A percentile compares a stretch with the other conserved stretches of the same genome.
phyloP scores from a whole-genome alignment of 2,888 invertebrate genomes.

The Diplolepis rosae region DNA sequence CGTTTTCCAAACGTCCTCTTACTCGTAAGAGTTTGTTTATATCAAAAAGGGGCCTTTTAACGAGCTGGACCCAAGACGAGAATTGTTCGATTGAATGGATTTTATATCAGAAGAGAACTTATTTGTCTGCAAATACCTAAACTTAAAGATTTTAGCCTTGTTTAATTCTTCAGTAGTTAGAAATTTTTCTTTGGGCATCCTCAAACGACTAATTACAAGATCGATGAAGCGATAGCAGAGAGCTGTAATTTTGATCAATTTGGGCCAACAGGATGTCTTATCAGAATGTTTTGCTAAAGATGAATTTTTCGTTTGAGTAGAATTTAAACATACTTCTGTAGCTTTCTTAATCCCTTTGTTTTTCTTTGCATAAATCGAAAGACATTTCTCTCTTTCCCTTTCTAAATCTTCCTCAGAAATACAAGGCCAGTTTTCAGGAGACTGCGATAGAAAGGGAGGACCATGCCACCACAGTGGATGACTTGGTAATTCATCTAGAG shows the following conservation, averaged over 20 bases:
- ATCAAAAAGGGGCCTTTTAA: not conserved
- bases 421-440: too few species aligned
- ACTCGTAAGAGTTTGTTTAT: not conserved
- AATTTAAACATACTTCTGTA: too few species aligned
- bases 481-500: too few species aligned
- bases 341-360: too few species aligned
- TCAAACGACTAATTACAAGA: not conserved
- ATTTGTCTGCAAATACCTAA: not conserved
- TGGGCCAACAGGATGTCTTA: not conserved
- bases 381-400: too few species aligned
- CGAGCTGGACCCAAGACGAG: not conserved
- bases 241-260: not conserved
- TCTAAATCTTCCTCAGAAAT: too few species aligned
- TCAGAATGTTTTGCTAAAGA: not conserved
- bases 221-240: not conserved
- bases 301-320: too few species aligned
- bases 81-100: not conserved
- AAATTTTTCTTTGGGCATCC: not conserved
- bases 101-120: constrained; percentile 37
- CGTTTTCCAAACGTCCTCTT: not conserved
- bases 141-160: not conserved
- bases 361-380: too few species aligned
- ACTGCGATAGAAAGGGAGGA: too few species aligned
- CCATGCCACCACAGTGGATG: too few species aligned
- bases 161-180: not conserved